Evolutionary conservation across 2,113 vertebrate genomes (phyloP).

Genomic region (Scopus umbretta): DNA sequence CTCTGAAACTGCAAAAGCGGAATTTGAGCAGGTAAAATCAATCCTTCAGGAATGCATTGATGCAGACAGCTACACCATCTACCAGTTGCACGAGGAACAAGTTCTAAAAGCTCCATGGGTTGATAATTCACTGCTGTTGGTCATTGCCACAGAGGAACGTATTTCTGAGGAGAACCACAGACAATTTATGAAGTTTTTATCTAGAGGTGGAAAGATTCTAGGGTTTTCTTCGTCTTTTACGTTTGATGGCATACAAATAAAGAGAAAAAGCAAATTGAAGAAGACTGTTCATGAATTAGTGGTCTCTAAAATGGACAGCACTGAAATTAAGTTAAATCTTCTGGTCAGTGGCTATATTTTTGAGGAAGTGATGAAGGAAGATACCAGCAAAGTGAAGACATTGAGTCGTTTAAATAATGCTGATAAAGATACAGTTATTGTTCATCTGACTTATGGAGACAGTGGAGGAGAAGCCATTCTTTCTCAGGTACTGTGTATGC

Average conservation of each 20-base stretch:
- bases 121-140: constrained; percentile 81
- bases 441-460: constrained; percentile 74
- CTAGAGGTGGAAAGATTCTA: constrained; percentile 83
- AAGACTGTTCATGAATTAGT: constrained; percentile 67
- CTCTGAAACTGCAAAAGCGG: neutral
- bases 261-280: neutral
- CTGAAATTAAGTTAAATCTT: constrained; percentile 70
- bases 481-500: constrained; percentile 81
- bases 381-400: constrained; percentile 43
- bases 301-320: constrained; percentile 72
- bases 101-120: constrained; percentile 84
- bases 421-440: constrained; percentile 74
- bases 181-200: constrained; percentile 80
- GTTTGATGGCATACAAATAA: constrained; percentile 72
- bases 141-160: constrained; percentile 74
- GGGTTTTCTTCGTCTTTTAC: constrained; percentile 78
- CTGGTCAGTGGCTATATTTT: constrained; percentile 77
- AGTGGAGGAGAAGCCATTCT: constrained; percentile 86
- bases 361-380: constrained; percentile 19
- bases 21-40: constrained; percentile 64
- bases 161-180: constrained; percentile 67
- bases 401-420: constrained; percentile 74
- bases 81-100: constrained; percentile 77
- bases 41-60: constrained; percentile 79
- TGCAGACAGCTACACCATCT: constrained; percentile 77